Base-by-base conservation (phyloP, 2,888 invertebrate genomes). In the Lissonota sp. region DNA sequence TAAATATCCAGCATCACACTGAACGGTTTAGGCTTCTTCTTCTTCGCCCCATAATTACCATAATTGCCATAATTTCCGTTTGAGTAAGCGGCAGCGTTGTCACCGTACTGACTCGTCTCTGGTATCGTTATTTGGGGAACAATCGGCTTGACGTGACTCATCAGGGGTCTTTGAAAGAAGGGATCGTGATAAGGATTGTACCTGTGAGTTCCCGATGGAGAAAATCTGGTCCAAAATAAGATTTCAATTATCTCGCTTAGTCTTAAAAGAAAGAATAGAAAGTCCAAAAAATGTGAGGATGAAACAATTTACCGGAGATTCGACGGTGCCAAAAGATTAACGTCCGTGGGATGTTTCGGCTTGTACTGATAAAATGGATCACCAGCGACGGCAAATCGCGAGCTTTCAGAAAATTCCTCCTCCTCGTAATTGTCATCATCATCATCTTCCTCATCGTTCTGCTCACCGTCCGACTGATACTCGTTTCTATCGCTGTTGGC, bases 301-400 rank as follows among this genome's bases (percentile, higher is more conserved):
- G 55, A 73, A 42, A 74, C 66, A 46, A 57, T 72, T 64, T 46
- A 92, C 92, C 92, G 90, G 37, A 92, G 86, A 70, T 92, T 91
- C 0, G 89, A 86, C 53, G 95, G 94, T 3, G 96, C 96, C 84
- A 97, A 88, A 53, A 96, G 92, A 92, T 97, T 97, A 0, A 97
- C 94, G 74, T 97, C 96, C 46, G 96, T 94, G 0, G 96, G 96
- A 83, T 95, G 95, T 78, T 95, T 95, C 0, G 97, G 96, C 88
- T 96, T 97, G 87, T 94, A 96, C 1, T 94, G 94, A 88, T 94
- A 95, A 83, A 96, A 94, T 14, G 96, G 96, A 89, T 96, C 96
- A 73, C 91, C 89, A 62, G 87, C 77, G 7, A 89, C 82, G 0
- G 90, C 83, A 76, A 88, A 88, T 4, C 90, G 88, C 6, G 88